Conservation (phyloP, 2,113 vertebrate species). For the Laticauda colubrina region DNA sequence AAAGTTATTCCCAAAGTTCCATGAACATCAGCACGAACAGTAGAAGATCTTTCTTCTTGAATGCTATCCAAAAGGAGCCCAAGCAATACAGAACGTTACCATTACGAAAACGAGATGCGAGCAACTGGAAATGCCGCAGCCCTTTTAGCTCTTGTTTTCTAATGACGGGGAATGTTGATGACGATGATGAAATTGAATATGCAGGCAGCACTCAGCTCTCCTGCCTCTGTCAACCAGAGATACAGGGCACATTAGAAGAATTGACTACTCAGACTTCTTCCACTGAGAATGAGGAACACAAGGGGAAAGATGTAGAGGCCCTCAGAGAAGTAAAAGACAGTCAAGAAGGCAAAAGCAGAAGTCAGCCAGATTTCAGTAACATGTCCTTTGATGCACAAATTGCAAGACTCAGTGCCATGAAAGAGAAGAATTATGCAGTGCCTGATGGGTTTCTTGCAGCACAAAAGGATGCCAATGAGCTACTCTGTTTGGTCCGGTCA, state of each 20-base stretch:
- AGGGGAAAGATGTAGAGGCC: constrained; percentile 58
- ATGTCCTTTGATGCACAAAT: constrained; percentile 80
- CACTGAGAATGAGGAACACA: constrained; percentile 51
- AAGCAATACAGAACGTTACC: constrained; percentile 81
- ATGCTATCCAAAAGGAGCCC: constrained; percentile 76
- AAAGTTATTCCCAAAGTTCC: constrained; percentile 83
- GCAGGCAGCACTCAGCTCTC: constrained; percentile 62
- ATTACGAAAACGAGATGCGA: constrained; percentile 73
- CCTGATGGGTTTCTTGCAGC: constrained; percentile 86
- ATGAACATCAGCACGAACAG: constrained; percentile 68
- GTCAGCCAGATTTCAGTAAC: constrained; percentile 64
- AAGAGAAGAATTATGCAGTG: constrained; percentile 84
- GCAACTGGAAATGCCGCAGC: constrained; percentile 79
- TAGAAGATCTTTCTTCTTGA: constrained; percentile 67
- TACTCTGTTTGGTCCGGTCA: constrained; percentile 82
- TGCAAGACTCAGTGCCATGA: constrained; percentile 79
- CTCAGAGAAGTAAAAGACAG: constrained; percentile 54
- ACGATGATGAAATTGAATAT: constrained; percentile 79
- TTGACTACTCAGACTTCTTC: constrained; percentile 29
- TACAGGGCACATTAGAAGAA: constrained; percentile 42
- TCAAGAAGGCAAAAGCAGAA: constrained; percentile 57
- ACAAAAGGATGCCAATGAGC: constrained; percentile 89
- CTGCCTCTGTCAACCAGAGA: constrained; percentile 57
- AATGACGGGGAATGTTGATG: constrained; percentile 70
- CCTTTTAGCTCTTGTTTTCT: constrained; percentile 89